Evolutionary conservation across 2,797 vertebrate species (phyloP).

Genomic region (Semotilus atromaculatus): DNA sequence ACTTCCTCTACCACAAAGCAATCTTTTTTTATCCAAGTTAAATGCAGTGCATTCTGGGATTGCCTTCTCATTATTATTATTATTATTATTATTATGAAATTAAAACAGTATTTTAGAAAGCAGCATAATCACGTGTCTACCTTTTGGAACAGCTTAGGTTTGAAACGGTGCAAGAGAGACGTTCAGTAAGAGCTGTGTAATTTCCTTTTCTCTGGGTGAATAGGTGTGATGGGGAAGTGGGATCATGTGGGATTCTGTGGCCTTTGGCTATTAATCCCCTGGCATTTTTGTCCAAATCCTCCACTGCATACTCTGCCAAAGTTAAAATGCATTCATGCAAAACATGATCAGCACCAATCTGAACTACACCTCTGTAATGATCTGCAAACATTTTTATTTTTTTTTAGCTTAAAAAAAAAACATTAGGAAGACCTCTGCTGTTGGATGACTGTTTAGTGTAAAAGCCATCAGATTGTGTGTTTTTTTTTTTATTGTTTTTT

Average conservation of each 20-base stretch:
- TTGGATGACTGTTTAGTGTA: neutral
- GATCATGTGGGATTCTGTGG: conserved; percentile 29
- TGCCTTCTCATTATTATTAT: neutral
- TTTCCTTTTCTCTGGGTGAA: conserved; percentile 20
- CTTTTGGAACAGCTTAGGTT: neutral
- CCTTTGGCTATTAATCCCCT: conserved; percentile 11
- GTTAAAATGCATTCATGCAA: conserved; percentile 36
- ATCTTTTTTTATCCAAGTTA: neutral
- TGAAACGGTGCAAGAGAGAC: neutral
- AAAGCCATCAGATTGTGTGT: neutral
- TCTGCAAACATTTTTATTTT: neutral
- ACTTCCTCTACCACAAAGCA: neutral
- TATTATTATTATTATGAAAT: neutral
- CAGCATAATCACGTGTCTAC: neutral
- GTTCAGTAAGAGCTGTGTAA: conserved; percentile 4
- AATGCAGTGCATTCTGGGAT: neutral
- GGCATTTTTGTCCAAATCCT: conserved; percentile 16
- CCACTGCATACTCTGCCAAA: neutral
- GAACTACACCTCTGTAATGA: neutral
- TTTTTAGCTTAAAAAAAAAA: neutral
- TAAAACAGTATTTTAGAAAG: neutral
- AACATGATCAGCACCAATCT: conserved; percentile 1
- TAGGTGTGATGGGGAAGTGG: conserved; percentile 31
- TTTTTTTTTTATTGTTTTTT: neutral
- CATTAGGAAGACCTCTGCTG: neutral